These are phyloP conservation scores for Siniperca knerii DNA, from an alignment of 2,113 vertebrate species.

Conservation along the genomic window DNA sequence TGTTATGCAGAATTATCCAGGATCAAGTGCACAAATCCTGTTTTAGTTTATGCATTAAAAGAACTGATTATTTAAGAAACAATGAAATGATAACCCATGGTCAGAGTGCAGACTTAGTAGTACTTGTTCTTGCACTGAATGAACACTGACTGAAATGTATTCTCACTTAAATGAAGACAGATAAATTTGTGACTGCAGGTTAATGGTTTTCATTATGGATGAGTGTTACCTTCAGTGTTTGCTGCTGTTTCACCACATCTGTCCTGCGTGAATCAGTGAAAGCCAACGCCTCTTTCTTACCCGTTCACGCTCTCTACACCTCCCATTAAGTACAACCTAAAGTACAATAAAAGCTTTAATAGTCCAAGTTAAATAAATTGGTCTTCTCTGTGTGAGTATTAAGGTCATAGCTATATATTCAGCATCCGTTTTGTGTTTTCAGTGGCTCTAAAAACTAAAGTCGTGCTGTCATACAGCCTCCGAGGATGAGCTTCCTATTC, in stretches of 20 bases:
- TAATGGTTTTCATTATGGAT: conserved; percentile 31
- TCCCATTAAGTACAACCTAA: background rate
- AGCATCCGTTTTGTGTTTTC: background rate
- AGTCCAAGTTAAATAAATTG: background rate
- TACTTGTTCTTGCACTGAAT: background rate
- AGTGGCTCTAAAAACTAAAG: conserved; percentile 15
- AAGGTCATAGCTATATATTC: background rate
- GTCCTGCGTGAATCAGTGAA: conserved; percentile 24
- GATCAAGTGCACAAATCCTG: conserved; percentile 38
- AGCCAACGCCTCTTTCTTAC: background rate
- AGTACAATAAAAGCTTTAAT: background rate
- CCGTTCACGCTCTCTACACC: background rate
- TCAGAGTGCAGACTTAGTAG: background rate
- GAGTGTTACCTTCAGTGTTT: conserved; percentile 27
- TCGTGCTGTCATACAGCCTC: conserved; percentile 18
- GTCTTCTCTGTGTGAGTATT: background rate
- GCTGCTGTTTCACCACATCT: conserved; percentile 18
- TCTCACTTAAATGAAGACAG: conserved; percentile 2
- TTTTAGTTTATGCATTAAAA: conserved; percentile 17
- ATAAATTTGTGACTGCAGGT: conserved; percentile 9
- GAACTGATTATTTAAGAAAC: conserved; percentile 16
- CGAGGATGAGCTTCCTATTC: background rate
- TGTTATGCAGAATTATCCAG: conserved; percentile 42
- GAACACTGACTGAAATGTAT: background rate
- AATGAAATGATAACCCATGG: conserved; percentile 3